These are phyloP conservation scores for Cotesia typhae DNA, from an alignment of 1,140 invertebrate genomes.

Conservation along the genomic window DNA sequence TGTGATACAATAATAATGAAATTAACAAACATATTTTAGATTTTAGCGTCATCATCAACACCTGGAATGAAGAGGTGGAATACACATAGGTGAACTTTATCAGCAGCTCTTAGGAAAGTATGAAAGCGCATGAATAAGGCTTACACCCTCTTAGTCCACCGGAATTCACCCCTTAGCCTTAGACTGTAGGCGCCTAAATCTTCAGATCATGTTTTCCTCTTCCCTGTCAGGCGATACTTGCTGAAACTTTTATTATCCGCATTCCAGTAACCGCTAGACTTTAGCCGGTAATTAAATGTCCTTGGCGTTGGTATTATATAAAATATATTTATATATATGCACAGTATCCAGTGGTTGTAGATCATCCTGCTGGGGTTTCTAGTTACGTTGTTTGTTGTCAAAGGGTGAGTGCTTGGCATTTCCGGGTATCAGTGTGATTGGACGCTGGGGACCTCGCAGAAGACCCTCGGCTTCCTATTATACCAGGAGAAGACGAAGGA, in stretches of 20 bases:
- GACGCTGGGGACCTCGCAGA: conserved; percentile 22
- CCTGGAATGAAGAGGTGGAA: conserved; percentile 3
- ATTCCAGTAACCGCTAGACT: not conserved
- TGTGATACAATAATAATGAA: too few species aligned
- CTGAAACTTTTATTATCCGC: too few species aligned
- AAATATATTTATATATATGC: too few species aligned
- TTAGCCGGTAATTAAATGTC: too few species aligned
- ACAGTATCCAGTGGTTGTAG: too few species aligned
- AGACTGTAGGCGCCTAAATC: not conserved
- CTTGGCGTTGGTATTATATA: too few species aligned
- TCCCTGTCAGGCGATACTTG: too few species aligned
- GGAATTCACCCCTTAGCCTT: too few species aligned
- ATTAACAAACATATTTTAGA: not conserved
- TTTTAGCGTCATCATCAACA: not conserved
- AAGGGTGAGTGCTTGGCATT: conserved; percentile 2
- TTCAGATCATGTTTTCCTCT: not conserved
- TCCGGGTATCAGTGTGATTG: conserved; percentile 16
- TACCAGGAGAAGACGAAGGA: conserved; percentile 8
- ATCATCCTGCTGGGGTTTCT: not conserved
- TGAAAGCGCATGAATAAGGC: not conserved
- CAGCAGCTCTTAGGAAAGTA: conserved; percentile 16
- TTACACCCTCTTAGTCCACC: too few species aligned
- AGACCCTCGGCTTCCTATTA: conserved; percentile 21
- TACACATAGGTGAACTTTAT: conserved; percentile 16
- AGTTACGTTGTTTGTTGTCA: not conserved